phyloP scores from a whole-genome alignment of 2,888 invertebrate genomes.

The Trachelus stipa region DNA sequence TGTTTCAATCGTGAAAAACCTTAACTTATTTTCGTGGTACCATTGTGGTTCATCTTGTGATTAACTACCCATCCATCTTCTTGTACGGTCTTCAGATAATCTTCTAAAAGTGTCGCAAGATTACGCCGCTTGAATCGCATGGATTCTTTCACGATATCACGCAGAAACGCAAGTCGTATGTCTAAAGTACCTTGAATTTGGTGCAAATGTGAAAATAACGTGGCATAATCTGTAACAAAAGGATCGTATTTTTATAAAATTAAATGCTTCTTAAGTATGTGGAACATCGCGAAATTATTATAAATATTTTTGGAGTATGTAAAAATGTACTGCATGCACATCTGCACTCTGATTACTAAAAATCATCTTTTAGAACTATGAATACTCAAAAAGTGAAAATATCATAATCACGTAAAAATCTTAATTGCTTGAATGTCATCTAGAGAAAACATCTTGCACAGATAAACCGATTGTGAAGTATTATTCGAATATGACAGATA shows the following conservation, averaged over 20 bases:
- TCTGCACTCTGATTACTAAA: neutral
- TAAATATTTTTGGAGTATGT: too few species aligned
- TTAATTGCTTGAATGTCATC: too few species aligned
- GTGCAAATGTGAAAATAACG: conserved; percentile 77
- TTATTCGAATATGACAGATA: too few species aligned
- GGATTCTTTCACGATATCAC: conserved; percentile 81
- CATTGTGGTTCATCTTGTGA: conserved; percentile 62
- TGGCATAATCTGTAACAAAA: conserved; percentile 75
- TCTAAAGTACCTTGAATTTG: conserved; percentile 78
- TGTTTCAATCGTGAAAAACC: conserved; percentile 36
- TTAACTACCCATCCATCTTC: conserved; percentile 58
- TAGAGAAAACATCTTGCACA: too few species aligned
- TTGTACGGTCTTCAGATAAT: conserved; percentile 70
- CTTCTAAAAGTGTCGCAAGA: conserved; percentile 77
- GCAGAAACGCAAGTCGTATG: conserved; percentile 76
- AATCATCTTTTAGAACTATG: neutral
- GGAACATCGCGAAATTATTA: neutral
- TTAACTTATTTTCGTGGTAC: conserved; percentile 62
- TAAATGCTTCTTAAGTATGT: neutral
- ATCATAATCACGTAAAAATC: neutral
- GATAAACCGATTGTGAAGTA: too few species aligned
- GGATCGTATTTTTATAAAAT: conserved; percentile 16
- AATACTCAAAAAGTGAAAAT: neutral
- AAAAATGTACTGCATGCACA: too few species aligned
- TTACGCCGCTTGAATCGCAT: conserved; percentile 82